Evolutionary conservation across 2,797 vertebrate species (phyloP).

Genomic region (Manis javanica): DNA sequence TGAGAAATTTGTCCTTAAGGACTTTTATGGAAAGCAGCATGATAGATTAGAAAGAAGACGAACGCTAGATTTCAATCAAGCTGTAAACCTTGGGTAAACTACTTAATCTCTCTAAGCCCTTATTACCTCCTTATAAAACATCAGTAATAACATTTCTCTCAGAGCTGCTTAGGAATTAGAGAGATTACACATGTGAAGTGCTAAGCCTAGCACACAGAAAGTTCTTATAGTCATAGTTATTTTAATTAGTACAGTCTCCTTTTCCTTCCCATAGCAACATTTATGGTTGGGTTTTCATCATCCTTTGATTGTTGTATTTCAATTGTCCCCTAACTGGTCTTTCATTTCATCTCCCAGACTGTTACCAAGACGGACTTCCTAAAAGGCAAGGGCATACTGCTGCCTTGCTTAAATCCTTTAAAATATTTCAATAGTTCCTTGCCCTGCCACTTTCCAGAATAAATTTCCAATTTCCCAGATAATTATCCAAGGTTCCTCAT

Average conservation of each 20-base stretch:
- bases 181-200: not conserved
- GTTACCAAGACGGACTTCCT: not conserved
- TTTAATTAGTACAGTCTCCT: not conserved
- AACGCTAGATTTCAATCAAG: not conserved
- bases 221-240: not conserved
- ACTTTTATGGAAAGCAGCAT: not conserved
- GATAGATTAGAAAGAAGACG: not conserved
- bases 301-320: not conserved
- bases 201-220: not conserved
- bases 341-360: not conserved
- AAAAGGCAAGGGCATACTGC: not conserved
- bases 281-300: not conserved
- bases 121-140: not conserved
- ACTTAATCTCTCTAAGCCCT: not conserved
- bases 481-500: not conserved
- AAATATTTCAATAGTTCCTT: not conserved
- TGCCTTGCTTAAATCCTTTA: not conserved
- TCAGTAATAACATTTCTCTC: not conserved
- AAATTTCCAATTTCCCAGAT: conserved; percentile 12
- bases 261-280: not conserved
- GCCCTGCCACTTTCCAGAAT: not conserved
- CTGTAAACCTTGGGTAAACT: not conserved
- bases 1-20: not conserved
- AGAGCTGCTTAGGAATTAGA: not conserved
- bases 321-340: not conserved